A percentile compares a stretch with the other conserved stretches of the same genome.
phyloP scores from a whole-genome alignment of 2,113 vertebrate genomes.

The Trogon surrucura region DNA sequence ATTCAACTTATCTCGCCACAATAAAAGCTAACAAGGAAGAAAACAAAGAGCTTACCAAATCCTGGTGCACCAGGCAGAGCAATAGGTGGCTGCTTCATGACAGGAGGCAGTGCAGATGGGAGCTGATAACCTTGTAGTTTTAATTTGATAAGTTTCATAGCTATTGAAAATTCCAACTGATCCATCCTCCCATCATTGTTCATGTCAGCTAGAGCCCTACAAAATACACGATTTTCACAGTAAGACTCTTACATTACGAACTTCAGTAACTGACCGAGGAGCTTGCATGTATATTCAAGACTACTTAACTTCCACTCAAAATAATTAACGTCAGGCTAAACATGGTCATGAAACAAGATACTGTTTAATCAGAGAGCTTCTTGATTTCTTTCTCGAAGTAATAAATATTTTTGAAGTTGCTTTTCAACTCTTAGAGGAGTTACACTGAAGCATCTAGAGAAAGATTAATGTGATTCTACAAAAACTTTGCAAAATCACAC shows the following conservation, averaged over 20 bases:
- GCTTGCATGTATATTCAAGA: background rate
- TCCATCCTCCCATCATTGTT: constrained; percentile 98
- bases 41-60: constrained; percentile 83
- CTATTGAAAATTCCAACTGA: constrained; percentile 96
- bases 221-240: background rate
- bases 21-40: background rate
- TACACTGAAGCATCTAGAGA: background rate
- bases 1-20: background rate
- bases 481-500: background rate
- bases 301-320: background rate
- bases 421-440: background rate
- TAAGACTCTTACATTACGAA: background rate
- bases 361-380: background rate
- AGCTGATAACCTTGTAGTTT: constrained; percentile 96
- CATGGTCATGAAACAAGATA: background rate
- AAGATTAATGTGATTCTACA: background rate
- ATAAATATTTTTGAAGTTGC: background rate
- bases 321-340: background rate
- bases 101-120: constrained; percentile 87
- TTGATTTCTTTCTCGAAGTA: background rate
- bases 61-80: constrained; percentile 80
- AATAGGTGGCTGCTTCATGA: constrained; percentile 91
- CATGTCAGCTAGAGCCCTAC: constrained; percentile 96
- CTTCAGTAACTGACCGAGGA: background rate
- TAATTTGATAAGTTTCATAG: constrained; percentile 99